These are phyloP conservation scores for Capitulum mitella DNA, from an alignment of 2,888 invertebrate genomes.

Conservation along the genomic window DNA sequence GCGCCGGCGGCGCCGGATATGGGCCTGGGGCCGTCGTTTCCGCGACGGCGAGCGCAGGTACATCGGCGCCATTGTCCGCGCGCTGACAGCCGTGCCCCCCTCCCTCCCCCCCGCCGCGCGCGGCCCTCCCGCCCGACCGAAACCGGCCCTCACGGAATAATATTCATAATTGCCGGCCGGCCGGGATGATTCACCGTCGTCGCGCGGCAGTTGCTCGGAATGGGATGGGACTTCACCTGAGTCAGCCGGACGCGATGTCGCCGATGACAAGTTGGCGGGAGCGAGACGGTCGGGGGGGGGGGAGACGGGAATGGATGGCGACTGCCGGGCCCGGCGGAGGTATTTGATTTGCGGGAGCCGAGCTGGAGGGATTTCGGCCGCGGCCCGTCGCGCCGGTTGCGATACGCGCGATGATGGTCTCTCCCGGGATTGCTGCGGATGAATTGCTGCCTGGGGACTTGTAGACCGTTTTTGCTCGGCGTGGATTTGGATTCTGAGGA, in stretches of 20 bases:
- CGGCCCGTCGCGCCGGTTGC: too few species aligned
- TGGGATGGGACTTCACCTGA: slow-evolving; percentile 1
- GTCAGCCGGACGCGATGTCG: not conserved
- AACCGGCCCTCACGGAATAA: not conserved
- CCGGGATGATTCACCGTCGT: not conserved
- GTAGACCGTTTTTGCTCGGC: too few species aligned
- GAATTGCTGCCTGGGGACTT: too few species aligned
- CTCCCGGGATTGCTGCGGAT: too few species aligned
- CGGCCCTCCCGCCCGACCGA: not conserved
- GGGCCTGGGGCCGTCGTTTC: too few species aligned
- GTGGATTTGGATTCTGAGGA: too few species aligned
- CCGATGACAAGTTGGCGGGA: not conserved
- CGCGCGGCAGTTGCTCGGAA: not conserved
- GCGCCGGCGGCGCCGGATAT: too few species aligned
- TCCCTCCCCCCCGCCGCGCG: too few species aligned
- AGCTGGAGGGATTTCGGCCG: too few species aligned
- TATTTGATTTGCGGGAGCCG: too few species aligned
- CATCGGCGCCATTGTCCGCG: not conserved
- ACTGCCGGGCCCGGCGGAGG: not conserved
- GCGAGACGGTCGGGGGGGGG: not conserved
- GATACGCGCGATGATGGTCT: too few species aligned
- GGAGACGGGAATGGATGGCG: not conserved
- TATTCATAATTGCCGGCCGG: slow-evolving; percentile 6
- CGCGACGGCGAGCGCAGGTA: too few species aligned
- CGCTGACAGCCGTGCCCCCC: not conserved